These are phyloP conservation scores for Arctocebus calabarensis DNA, from an alignment of 2,797 vertebrate species.

Conservation along the genomic window DNA sequence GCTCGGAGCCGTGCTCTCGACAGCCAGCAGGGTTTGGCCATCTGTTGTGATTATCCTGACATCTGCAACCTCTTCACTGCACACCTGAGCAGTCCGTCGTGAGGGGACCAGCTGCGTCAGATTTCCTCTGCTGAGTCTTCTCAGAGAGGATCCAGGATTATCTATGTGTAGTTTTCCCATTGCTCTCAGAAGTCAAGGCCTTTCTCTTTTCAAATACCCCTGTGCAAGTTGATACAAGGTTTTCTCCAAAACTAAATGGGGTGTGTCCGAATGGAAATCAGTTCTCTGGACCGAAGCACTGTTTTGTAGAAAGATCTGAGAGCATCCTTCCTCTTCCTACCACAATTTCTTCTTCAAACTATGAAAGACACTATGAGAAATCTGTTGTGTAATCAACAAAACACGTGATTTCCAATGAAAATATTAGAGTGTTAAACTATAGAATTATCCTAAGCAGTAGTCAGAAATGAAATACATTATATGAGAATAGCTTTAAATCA, in stretches of 20 bases:
- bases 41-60: constrained; percentile 72
- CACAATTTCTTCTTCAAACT: background rate
- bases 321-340: background rate
- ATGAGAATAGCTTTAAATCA: constrained; percentile 24
- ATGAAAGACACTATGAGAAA: background rate
- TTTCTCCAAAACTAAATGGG: background rate
- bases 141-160: background rate
- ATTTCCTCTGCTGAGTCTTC: background rate
- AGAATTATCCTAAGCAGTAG: background rate
- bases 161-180: background rate
- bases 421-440: background rate
- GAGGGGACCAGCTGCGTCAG: background rate
- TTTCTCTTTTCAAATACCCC: background rate
- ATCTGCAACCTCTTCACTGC: constrained; percentile 57
- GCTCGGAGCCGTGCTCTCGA: background rate
- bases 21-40: background rate
- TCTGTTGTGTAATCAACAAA: background rate
- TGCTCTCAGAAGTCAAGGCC: background rate
- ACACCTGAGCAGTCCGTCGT: constrained; percentile 51
- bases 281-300: background rate
- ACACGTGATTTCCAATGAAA: background rate
- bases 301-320: background rate
- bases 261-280: background rate
- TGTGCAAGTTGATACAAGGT: background rate
- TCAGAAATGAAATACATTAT: constrained; percentile 18